Evolutionary conservation across 2,888 invertebrate genomes (phyloP).

Genomic region (Drosophila rubida): DNA sequence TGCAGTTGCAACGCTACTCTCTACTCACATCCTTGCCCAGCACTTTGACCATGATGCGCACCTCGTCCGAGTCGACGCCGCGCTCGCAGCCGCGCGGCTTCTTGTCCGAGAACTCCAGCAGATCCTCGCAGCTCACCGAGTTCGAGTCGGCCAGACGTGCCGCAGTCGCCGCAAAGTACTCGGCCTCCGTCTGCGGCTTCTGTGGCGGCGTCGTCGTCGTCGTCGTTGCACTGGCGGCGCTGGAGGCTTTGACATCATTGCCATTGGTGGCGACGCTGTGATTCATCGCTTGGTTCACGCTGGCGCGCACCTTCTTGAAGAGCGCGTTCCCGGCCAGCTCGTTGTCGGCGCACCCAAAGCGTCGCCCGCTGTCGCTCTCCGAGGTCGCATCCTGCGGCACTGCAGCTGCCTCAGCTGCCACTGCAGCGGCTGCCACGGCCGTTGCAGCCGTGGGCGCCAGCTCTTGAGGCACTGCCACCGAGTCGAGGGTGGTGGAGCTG

Average conservation of each 20-base stretch:
- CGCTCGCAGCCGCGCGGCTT: constrained; percentile 93
- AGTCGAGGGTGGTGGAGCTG: constrained; percentile 47
- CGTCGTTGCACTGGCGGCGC: constrained; percentile 12
- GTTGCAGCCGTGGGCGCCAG: constrained; percentile 43
- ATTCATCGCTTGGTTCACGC: constrained; percentile 83
- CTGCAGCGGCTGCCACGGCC: constrained; percentile 29
- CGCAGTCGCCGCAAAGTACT: constrained; percentile 75
- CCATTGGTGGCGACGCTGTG: constrained; percentile 46
- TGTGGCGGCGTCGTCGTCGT: constrained; percentile 29
- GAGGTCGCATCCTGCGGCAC: constrained; percentile 14
- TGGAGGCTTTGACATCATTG: constrained; percentile 9
- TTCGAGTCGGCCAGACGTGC: constrained; percentile 86
- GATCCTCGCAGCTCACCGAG: constrained; percentile 95
- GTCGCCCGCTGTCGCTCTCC: constrained; percentile 33
- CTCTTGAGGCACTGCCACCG: constrained; percentile 36
- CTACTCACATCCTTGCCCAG: constrained; percentile 89
- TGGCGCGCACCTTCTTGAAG: constrained; percentile 84
- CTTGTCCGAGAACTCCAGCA: constrained; percentile 94
- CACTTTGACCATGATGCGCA: constrained; percentile 95
- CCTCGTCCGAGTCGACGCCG: constrained; percentile 95
- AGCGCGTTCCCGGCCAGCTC: constrained; percentile 84
- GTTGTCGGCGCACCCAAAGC: constrained; percentile 60
- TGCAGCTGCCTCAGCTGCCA: constrained; percentile 2
- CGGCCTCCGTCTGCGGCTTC: constrained; percentile 75
- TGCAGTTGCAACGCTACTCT: not conserved